Evolutionary conservation across 2,888 invertebrate genomes (phyloP).

Genomic region (Noctuana brunneofusca): DNA sequence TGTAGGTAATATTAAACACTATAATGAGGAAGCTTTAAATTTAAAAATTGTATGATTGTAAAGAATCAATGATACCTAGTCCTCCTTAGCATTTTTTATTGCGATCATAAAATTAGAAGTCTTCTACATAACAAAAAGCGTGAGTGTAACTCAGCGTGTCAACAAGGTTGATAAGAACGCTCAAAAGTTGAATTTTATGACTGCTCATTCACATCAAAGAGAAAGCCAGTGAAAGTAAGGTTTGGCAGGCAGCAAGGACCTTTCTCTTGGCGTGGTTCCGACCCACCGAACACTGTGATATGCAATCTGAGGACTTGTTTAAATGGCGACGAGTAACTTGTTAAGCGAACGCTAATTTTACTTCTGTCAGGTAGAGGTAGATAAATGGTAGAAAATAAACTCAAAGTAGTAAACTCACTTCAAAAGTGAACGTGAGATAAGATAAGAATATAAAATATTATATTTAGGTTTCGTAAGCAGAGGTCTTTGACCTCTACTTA

Average conservation of each 20-base stretch:
- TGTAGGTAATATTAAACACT: no score
- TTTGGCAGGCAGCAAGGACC: constrained; percentile 34
- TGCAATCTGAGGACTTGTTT: background rate
- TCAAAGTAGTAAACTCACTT: no score
- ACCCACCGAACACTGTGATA: constrained; percentile 6
- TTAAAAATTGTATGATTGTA: no score
- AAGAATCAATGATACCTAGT: no score
- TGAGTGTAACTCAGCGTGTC: no score
- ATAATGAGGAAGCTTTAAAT: no score
- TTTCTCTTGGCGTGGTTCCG: constrained; percentile 36
- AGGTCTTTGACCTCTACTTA: no score
- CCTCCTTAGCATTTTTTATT: background rate
- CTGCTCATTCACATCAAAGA: constrained; percentile 19
- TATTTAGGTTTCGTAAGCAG: no score
- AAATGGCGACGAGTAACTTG: background rate
- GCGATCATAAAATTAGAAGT: background rate
- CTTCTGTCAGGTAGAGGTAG: background rate
- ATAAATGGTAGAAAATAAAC: no score
- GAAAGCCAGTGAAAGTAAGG: constrained; percentile 39
- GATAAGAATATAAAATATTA: no score
- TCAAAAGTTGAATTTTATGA: constrained; percentile 24
- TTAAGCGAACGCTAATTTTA: background rate
- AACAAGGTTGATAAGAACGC: background rate
- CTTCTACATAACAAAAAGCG: no score
- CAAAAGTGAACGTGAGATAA: no score